phyloP scores from a whole-genome alignment of 35 echinoderm and acorn worm genomes.

The Ophiothrix spiculata region DNA sequence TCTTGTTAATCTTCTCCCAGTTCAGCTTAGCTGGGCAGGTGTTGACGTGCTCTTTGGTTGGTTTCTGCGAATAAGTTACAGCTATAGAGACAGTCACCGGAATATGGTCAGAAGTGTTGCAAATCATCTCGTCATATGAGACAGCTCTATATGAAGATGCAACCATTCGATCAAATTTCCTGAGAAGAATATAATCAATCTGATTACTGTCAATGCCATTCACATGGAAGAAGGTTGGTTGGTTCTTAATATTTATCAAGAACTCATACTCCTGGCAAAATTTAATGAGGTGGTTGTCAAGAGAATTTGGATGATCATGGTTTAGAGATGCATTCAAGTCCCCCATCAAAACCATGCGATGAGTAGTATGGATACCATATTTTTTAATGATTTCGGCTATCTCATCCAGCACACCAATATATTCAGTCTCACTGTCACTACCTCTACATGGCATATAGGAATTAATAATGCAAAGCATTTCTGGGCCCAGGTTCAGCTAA shows the following conservation, averaged over 20 bases:
- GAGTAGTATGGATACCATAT: not conserved
- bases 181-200: not conserved
- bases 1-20: not conserved
- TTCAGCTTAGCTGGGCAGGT: not conserved
- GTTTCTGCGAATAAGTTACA: not conserved
- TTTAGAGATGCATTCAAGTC: not conserved
- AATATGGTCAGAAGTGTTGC: not conserved
- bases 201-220: not conserved
- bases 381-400: not conserved
- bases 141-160: not conserved
- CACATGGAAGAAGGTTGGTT: not conserved
- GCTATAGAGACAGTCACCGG: not conserved
- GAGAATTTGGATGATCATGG: not conserved
- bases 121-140: not conserved
- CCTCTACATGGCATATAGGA: not conserved
- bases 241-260: not conserved
- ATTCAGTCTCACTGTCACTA: not conserved
- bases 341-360: not conserved
- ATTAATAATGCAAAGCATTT: not conserved
- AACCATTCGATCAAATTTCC: not conserved
- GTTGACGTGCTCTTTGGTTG: not conserved
- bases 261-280: not conserved
- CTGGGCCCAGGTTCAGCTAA: not conserved
- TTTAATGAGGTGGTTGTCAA: not conserved
- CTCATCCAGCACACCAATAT: no score